phyloP scores from a whole-genome alignment of 2,113 vertebrate genomes.

The Falco punctatus region DNA sequence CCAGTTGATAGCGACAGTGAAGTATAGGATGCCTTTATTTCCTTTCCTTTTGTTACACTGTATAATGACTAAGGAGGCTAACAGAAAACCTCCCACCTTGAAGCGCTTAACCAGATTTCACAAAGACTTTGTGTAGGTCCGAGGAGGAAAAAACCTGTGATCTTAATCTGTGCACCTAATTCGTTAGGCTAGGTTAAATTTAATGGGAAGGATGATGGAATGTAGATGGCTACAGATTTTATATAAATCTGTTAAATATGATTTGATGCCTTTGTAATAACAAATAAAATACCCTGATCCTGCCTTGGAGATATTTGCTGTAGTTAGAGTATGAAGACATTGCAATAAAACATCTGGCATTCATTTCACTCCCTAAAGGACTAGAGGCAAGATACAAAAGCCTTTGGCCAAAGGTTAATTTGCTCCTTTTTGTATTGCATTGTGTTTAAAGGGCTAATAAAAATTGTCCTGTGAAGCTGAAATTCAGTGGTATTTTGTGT shows the following conservation, averaged over 20 bases:
- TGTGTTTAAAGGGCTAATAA: neutral
- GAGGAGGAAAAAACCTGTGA: neutral
- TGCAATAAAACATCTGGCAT: constrained; percentile 76
- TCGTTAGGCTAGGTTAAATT: constrained; percentile 35
- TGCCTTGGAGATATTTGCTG: constrained; percentile 10
- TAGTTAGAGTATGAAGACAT: constrained; percentile 55
- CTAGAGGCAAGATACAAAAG: constrained; percentile 22
- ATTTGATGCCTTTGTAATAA: constrained; percentile 64
- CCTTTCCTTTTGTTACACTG: neutral
- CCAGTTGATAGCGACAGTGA: neutral
- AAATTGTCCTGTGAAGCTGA: neutral
- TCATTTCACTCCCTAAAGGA: constrained; percentile 70
- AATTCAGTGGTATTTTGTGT: neutral
- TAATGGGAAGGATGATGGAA: neutral
- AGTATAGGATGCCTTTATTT: neutral
- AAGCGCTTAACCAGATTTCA: neutral
- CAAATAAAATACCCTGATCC: constrained; percentile 42
- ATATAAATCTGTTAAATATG: constrained; percentile 54
- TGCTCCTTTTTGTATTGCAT: constrained; percentile 60
- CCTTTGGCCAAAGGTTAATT: constrained; percentile 75
- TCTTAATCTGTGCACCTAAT: constrained; percentile 59
- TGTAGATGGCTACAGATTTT: constrained; percentile 50
- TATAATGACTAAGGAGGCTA: neutral
- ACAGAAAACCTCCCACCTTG: neutral
- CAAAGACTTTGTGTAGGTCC: neutral